Evolutionary conservation across 1,140 invertebrate species (phyloP).

Genomic region (Asobara japonica): DNA sequence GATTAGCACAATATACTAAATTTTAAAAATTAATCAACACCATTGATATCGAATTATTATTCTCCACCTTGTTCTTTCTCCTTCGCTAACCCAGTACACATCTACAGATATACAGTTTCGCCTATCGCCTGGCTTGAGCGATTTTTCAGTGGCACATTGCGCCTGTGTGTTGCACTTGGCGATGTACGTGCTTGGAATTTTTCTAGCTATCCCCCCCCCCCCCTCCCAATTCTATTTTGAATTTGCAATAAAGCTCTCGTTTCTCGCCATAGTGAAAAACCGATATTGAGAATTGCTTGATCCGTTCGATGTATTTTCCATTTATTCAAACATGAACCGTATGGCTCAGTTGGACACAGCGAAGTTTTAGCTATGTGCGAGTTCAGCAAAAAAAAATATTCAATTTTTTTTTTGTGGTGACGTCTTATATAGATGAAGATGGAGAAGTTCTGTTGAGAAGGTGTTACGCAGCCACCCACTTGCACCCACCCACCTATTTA

Average conservation of each 20-base stretch:
- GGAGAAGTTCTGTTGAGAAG: too few relatives aligned
- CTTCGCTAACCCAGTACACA: too few relatives aligned
- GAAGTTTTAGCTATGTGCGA: neutral
- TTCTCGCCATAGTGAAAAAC: neutral
- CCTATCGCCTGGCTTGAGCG: neutral
- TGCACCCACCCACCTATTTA: too few relatives aligned
- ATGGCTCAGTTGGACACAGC: neutral
- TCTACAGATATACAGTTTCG: neutral
- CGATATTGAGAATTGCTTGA: constrained; percentile 15
- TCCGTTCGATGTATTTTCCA: constrained; percentile 6
- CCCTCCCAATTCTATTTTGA: constrained; percentile 13
- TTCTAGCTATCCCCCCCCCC: too few relatives aligned
- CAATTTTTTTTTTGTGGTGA: neutral
- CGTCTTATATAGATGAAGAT: neutral
- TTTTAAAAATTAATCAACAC: too few relatives aligned
- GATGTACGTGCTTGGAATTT: constrained; percentile 12
- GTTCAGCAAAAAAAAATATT: neutral
- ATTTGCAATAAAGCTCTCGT: constrained; percentile 17
- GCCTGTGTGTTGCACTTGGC: neutral
- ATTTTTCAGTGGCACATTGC: neutral
- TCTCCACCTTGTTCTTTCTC: constrained; percentile 21
- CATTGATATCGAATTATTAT: too few relatives aligned
- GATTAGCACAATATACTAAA: too few relatives aligned
- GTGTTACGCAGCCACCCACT: too few relatives aligned
- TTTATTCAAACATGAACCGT: constrained; percentile 8